Base-by-base conservation (phyloP, 64 coral and sea anemone genomes). In the Montipora cactus region DNA sequence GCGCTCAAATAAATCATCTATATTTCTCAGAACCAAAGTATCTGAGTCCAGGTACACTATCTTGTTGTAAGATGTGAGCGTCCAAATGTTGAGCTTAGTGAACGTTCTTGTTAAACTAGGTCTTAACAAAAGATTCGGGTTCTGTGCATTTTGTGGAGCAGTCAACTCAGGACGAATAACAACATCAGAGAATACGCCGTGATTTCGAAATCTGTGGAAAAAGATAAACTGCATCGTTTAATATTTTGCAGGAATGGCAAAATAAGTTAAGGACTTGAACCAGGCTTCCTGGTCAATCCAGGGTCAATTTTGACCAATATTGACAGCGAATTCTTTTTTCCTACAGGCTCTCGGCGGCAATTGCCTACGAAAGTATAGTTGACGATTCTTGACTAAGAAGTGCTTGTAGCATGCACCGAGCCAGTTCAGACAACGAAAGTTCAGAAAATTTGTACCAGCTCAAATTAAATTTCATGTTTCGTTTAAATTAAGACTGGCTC, bases 111-210 rank as follows among this genome's bases (percentile, higher is more conserved):
- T 74, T 9, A 74, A 25, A n/a, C 71, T 25, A 23, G 71, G 71
- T 74, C 71, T 74, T 8, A 74, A 23, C 23, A 74, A 74, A 74
- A 74, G 71, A 37, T 74, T 74, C 23, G 71, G 71, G 23, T 74
- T 74, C 71, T 74, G 71, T 3, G 15, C 71, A 74, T 22, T 74
- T 74, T 74, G 71, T 25, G 71, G 71, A 9, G 4, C 23, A 9
- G 15, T 74, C 71, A 74, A 37, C 19, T 74, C 71, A 74, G 71
- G 71, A n/a, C 71, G n/a, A 74, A 74, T 74, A 15, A 28, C 25
- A 74, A 74, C 19, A n/a, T 74, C 71, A 19, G n/a, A n/a, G 23
- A 74, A 74, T 15, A 74, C 20, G 23, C 71, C 11, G 0, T 25
- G 23, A 22, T 74, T 44, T 21, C 23, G n/a, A 74, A 74, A 74